Evolutionary conservation across 2,888 invertebrate genomes (phyloP).

Genomic region (Agrochola circellaris): DNA sequence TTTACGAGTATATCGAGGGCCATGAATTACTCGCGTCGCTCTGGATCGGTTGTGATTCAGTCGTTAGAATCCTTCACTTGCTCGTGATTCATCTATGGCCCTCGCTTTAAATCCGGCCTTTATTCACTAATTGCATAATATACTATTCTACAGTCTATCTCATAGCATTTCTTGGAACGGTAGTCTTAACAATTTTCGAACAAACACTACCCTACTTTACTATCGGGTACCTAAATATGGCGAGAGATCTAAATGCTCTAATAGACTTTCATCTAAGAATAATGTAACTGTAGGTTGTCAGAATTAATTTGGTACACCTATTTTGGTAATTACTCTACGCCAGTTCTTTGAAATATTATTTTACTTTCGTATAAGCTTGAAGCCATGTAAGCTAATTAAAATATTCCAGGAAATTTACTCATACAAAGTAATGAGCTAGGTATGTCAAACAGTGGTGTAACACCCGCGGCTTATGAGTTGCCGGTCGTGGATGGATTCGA

Average conservation of each 20-base stretch:
- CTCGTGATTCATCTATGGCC: no score
- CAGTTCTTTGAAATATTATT: not conserved
- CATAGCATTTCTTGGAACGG: not conserved
- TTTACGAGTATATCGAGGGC: no score
- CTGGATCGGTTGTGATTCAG: no score
- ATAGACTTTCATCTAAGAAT: not conserved
- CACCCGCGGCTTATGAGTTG: not conserved
- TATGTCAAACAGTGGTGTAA: not conserved
- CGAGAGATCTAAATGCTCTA: not conserved
- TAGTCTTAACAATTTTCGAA: not conserved
- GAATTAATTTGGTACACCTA: not conserved
- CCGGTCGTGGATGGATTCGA: no score
- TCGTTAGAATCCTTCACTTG: no score
- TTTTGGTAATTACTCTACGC: not conserved
- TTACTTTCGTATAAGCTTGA: not conserved
- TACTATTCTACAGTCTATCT: no score
- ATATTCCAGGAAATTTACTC: constrained; percentile 5
- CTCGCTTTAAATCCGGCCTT: no score
- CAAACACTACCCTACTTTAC: not conserved
- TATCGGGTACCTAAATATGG: not conserved
- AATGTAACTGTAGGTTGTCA: not conserved
- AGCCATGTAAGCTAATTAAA: constrained; percentile 27
- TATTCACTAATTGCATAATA: no score
- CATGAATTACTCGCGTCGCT: no score
- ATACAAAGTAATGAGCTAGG: not conserved